Evolutionary conservation across 2,888 invertebrate genomes (phyloP).

Genomic region (Eubasilissa splendida): DNA sequence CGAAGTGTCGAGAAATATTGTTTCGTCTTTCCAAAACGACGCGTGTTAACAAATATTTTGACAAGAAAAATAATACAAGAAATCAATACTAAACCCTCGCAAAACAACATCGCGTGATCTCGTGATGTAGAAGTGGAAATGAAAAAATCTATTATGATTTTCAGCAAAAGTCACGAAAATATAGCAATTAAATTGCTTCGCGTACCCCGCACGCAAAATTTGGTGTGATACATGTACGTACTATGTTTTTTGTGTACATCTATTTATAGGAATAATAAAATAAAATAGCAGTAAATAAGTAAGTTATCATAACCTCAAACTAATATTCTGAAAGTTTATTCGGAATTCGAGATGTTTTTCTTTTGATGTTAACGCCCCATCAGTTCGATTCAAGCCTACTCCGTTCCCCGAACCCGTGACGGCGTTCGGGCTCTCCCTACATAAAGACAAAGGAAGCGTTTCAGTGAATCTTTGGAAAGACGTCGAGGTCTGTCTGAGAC

Average conservation of each 20-base stretch:
- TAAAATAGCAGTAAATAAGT: no score
- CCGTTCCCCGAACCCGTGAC: no score
- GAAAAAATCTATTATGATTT: constrained; percentile 15
- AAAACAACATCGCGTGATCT: constrained; percentile 24
- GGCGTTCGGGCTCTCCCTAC: not conserved
- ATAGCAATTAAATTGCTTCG: constrained; percentile 8
- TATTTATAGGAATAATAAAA: no score
- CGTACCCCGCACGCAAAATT: no score
- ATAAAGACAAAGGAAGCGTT: constrained; percentile 10
- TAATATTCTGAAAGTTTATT: no score
- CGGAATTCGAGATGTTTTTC: no score
- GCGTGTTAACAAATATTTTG: constrained; percentile 12
- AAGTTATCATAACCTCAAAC: no score
- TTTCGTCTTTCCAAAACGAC: not conserved
- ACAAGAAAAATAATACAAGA: not conserved
- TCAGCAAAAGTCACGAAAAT: not conserved
- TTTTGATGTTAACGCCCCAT: no score
- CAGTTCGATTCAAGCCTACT: no score
- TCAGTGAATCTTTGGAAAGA: constrained; percentile 11
- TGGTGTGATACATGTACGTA: no score
- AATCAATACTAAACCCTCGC: constrained; percentile 29
- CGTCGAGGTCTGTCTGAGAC: constrained; percentile 3
- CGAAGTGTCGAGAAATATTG: no score
- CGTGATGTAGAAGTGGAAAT: not conserved
- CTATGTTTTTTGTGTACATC: no score